These are phyloP conservation scores for Acleris literana DNA, from an alignment of 2,888 invertebrate species.

Conservation along the genomic window DNA sequence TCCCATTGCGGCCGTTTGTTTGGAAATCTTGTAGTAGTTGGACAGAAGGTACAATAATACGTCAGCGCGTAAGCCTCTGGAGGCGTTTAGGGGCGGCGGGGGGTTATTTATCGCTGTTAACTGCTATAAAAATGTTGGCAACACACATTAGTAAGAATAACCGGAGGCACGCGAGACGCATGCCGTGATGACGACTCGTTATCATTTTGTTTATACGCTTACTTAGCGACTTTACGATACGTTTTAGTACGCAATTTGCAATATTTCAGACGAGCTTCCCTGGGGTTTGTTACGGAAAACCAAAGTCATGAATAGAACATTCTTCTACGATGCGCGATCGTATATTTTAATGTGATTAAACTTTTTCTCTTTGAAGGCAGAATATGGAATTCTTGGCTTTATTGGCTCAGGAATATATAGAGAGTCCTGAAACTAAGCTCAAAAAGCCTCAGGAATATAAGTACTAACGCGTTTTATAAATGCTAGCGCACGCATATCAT, in stretches of 20 bases:
- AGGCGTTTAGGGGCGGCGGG: constrained; percentile 42
- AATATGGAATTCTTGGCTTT: background rate
- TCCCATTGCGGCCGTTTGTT: constrained; percentile 40
- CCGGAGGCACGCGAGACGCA: constrained; percentile 56
- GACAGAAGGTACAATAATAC: constrained; percentile 46
- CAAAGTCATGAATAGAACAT: background rate
- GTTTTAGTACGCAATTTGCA: constrained; percentile 14
- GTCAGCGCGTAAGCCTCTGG: constrained; percentile 54
- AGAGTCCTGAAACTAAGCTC: background rate
- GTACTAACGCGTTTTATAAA: too few species aligned
- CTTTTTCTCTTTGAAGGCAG: background rate
- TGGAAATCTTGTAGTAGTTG: constrained; percentile 45
- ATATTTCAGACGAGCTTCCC: constrained; percentile 12
- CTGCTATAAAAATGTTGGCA: constrained; percentile 39
- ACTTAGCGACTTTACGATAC: constrained; percentile 23
- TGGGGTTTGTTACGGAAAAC: background rate
- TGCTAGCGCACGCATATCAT: too few species aligned
- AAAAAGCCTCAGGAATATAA: too few species aligned
- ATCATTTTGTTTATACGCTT: constrained; percentile 18
- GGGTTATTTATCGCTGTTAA: constrained; percentile 35
- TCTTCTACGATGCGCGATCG: background rate
- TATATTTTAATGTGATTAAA: background rate
- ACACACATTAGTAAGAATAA: constrained; percentile 38
- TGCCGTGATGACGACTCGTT: constrained; percentile 47
- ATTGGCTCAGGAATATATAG: background rate